These are phyloP conservation scores for Osedax frankpressi DNA, from an alignment of 2,888 invertebrate species.

Conservation along the genomic window DNA sequence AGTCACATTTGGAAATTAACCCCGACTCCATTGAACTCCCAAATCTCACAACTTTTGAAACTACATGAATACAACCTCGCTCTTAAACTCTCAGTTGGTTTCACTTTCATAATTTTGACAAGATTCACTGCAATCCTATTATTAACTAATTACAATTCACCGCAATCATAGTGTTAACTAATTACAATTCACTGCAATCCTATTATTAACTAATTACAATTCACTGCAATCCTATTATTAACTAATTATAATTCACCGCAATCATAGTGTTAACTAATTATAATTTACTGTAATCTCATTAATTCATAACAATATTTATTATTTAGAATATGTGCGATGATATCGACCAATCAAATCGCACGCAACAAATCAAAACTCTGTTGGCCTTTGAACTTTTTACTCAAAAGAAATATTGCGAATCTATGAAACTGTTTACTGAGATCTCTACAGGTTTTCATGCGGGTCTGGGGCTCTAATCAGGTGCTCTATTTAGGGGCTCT, in stretches of 20 bases:
- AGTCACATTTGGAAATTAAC: slow-evolving; percentile 65
- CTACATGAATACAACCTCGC: slow-evolving; percentile 88
- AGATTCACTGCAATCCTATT: too few relatives aligned
- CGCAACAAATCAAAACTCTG: slow-evolving; percentile 74
- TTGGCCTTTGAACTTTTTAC: slow-evolving; percentile 82
- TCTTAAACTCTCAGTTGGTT: slow-evolving; percentile 70
- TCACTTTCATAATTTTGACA: too few relatives aligned
- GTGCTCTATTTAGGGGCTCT: too few relatives aligned
- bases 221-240: too few relatives aligned
- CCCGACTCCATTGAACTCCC: slow-evolving; percentile 65
- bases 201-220: too few relatives aligned
- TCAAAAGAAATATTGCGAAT: slow-evolving; percentile 71
- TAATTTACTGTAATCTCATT: background rate
- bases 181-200: too few relatives aligned
- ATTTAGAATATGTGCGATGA: slow-evolving; percentile 68
- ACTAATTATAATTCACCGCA: too few relatives aligned
- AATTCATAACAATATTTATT: background rate
- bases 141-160: too few relatives aligned
- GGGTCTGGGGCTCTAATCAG: too few relatives aligned
- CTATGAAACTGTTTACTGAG: slow-evolving; percentile 79
- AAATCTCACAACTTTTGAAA: slow-evolving; percentile 68
- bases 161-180: too few relatives aligned
- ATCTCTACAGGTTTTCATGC: slow-evolving; percentile 59
- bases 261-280: too few relatives aligned
- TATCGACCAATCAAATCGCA: slow-evolving; percentile 54